Percentiles rank a stretch among this genome's conserved stretches.
phyloP scores from a whole-genome alignment of 2,888 invertebrate genomes.

The Chalcosyrphus nemorum region DNA sequence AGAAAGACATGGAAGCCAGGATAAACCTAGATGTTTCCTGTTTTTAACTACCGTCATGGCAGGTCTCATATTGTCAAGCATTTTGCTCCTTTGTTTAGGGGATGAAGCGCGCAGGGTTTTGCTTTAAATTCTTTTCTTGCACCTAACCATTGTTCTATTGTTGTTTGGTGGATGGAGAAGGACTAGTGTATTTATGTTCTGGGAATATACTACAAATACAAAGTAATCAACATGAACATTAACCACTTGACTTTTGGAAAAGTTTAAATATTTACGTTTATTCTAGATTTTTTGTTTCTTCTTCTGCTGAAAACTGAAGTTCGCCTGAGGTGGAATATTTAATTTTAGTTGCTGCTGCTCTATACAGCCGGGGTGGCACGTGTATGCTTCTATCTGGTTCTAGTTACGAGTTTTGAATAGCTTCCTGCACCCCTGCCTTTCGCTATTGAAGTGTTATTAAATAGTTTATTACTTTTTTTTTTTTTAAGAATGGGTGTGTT shows the following conservation, averaged over 20 bases:
- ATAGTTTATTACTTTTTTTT: background rate
- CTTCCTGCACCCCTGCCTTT: background rate
- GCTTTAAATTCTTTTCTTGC: background rate
- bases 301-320: background rate
- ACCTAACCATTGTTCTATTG: constrained; percentile 3
- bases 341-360: background rate
- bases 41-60: constrained; percentile 24
- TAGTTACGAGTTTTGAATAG: background rate
- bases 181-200: constrained; percentile 7
- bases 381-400: background rate
- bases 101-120: background rate
- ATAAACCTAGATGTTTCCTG: constrained; percentile 24
- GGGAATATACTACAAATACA: constrained; percentile 5
- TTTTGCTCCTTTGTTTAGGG: constrained; percentile 3
- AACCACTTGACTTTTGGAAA: constrained; percentile 64
- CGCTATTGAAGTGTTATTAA: background rate
- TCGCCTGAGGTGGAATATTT: constrained; percentile 21
- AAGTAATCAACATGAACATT: constrained; percentile 47
- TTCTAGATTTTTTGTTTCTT: constrained; percentile 32
- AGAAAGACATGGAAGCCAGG: background rate
- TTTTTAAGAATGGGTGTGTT: no score
- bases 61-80: constrained; percentile 5
- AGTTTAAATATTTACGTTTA: constrained; percentile 58
- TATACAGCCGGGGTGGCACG: no score
- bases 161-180: background rate